Evolutionary conservation across 2,113 vertebrate species (phyloP).

Genomic region (Lepus americanus): DNA sequence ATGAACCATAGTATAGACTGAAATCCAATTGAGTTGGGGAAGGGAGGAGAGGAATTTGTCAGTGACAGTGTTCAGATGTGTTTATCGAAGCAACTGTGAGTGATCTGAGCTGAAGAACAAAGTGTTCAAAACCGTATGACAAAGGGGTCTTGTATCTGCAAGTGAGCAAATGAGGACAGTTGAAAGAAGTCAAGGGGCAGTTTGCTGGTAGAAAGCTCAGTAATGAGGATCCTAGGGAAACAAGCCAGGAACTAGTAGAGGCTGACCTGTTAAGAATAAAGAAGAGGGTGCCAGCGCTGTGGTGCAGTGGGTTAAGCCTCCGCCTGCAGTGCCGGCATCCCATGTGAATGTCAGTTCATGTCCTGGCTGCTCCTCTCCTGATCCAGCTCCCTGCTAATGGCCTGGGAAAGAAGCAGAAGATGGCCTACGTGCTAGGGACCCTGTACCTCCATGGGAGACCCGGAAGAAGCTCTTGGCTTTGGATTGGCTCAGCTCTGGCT

Average conservation of each 20-base stretch:
- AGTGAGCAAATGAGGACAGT: neutral
- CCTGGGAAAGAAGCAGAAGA: no score
- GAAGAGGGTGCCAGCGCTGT: neutral
- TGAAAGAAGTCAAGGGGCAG: neutral
- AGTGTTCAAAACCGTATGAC: conserved; percentile 9
- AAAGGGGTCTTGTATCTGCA: neutral
- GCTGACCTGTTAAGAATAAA: neutral
- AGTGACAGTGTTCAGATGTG: neutral
- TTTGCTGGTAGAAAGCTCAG: neutral
- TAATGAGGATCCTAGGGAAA: neutral
- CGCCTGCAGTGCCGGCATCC: no score
- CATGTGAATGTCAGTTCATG: no score
- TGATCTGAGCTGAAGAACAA: neutral
- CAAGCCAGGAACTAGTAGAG: neutral
- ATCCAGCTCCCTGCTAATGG: no score
- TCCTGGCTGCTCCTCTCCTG: no score
- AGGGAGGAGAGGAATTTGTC: neutral
- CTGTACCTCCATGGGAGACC: no score
- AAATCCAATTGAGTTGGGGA: neutral
- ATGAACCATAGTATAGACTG: neutral
- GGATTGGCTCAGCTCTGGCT: no score
- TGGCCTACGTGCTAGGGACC: no score
- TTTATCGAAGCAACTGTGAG: neutral
- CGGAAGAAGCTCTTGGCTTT: no score
- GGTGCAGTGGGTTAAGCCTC: no score